Percentiles rank a stretch among this genome's conserved stretches.
phyloP scores from a whole-genome alignment of 2,888 invertebrate species.

The Drosophila longiperda region DNA sequence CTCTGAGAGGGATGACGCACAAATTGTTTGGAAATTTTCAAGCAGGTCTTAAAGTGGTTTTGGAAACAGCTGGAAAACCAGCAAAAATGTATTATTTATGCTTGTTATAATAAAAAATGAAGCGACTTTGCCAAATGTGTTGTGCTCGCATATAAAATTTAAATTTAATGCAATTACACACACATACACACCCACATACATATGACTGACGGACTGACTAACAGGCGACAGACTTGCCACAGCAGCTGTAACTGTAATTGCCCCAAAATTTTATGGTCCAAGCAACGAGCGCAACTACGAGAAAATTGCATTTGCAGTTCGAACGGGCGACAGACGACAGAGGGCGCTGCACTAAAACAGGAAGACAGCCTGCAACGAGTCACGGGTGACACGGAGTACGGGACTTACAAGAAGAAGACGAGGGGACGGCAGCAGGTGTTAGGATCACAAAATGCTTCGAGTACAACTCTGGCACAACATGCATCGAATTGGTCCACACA shows the following conservation, averaged over 20 bases:
- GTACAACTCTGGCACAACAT: conserved; percentile 24
- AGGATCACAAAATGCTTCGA: conserved; percentile 73
- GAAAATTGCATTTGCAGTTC: conserved; percentile 74
- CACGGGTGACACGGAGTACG: conserved; percentile 31
- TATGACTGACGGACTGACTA: conserved; percentile 11
- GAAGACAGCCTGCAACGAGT: conserved; percentile 37
- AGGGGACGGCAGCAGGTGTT: conserved; percentile 72
- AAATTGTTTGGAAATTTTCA: conserved; percentile 36
- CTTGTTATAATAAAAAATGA: conserved; percentile 56
- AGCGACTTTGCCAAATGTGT: conserved; percentile 63
- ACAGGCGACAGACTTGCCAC: conserved; percentile 19
- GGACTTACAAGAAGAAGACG: conserved; percentile 63
- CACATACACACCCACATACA: conserved; percentile 27
- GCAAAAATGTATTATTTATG: conserved; percentile 67
- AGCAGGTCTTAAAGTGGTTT: conserved; percentile 21
- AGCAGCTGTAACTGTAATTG: conserved; percentile 73
- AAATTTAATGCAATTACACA: conserved; percentile 71
- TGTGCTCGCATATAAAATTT: conserved; percentile 68
- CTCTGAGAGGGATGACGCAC: conserved; percentile 55
- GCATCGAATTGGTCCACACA: conserved; percentile 3
- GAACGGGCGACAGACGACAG: conserved; percentile 52
- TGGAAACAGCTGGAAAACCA: conserved; percentile 33
- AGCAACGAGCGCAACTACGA: conserved; percentile 60
- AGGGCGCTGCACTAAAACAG: conserved; percentile 66
- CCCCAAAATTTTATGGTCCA: conserved; percentile 73